Percentiles rank a stretch among this genome's conserved stretches.
These are phyloP conservation scores for Xestoiulus laeticollis DNA, from an alignment of 2,888 invertebrate species.

Conservation along the genomic window DNA sequence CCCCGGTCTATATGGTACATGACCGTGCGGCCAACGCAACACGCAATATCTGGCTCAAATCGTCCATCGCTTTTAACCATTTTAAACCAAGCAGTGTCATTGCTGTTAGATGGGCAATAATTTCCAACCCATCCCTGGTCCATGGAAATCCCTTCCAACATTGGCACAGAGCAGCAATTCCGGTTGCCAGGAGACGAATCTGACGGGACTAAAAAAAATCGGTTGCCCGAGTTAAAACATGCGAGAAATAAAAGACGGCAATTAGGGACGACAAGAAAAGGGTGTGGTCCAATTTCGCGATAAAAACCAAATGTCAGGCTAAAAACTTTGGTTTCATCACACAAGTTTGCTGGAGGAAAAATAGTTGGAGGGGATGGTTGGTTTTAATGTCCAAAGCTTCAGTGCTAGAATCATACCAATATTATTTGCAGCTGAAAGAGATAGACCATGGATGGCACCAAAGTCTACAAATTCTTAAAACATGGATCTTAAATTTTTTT, in stretches of 20 bases:
- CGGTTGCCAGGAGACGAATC: slow-evolving; percentile 23
- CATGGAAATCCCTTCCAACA: not conserved
- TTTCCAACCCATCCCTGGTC: not conserved
- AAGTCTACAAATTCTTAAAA: not conserved
- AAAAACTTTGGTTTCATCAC: not conserved
- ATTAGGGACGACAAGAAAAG: slow-evolving; percentile 27
- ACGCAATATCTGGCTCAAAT: not conserved
- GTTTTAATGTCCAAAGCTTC: not conserved
- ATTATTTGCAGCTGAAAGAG: not conserved
- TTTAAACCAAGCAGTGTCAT: not conserved
- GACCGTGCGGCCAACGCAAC: not conserved
- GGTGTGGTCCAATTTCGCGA: slow-evolving; percentile 23
- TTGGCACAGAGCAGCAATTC: not conserved
- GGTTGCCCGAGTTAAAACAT: slow-evolving; percentile 5
- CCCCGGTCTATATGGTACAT: not conserved
- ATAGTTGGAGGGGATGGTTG: not conserved
- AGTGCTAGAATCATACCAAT: no score
- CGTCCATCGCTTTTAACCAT: slow-evolving; percentile 21
- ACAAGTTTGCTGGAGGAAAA: not conserved
- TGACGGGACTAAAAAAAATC: not conserved
- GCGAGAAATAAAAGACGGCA: slow-evolving; percentile 10
- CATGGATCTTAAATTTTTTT: no score
- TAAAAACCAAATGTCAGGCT: slow-evolving; percentile 6
- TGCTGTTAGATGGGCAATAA: slow-evolving; percentile 22
- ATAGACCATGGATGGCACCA: not conserved